Base-by-base conservation (phyloP, 2,888 invertebrate species). In the Tridacna gigas region DNA sequence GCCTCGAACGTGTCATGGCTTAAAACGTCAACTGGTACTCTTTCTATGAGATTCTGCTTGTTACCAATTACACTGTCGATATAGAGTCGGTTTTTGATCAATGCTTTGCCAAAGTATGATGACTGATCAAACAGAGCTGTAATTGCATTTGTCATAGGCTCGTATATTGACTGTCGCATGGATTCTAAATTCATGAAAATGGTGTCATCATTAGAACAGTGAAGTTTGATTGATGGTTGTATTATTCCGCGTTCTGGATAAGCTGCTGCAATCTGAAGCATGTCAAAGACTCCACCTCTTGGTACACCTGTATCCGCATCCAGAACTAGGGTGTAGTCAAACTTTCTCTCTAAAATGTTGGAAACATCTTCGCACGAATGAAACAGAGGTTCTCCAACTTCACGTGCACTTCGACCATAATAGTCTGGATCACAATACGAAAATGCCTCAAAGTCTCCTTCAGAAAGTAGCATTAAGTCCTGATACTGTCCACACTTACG, bases 1-100 rank as follows among this genome's bases (percentile, higher is more conserved):
- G 93, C 92, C 67, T 93, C 93, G 81, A 92, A 93, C 12, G 93
- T 93, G 77, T 93, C 93, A 75, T 93, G 93, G 75, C 93, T 93
- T 5, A 93, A 86, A 11, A 93, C 93, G 83, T 93, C 92, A 45
- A 92, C 89, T 0, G 93, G 93, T 4, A 93, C 92, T 48, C 91
- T 83, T 80, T 93, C 93, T 37, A 93, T 91, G 20, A 89, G 83
- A n/a, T 89, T 82, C 11, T 91, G 90, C 71, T 90, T 86, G 2
- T 82, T 84, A 13, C 93, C 93, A 48, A 93, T 92, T 3, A 93
- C 91, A 45, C 88, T 91, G n/a, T 92, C 90, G 20, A 93, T 91
- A 77, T 93, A 93, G 22, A 92, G 79, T 37, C 85, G 78, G 79
- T 93, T 93, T 79, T 92, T 92, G 47, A 93, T 91, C 82, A 93